Percentiles rank a stretch among this genome's conserved stretches.
Evolutionary conservation across 2,888 invertebrate genomes (phyloP).

Genomic region (Sinopyrophorus schimmeli): DNA sequence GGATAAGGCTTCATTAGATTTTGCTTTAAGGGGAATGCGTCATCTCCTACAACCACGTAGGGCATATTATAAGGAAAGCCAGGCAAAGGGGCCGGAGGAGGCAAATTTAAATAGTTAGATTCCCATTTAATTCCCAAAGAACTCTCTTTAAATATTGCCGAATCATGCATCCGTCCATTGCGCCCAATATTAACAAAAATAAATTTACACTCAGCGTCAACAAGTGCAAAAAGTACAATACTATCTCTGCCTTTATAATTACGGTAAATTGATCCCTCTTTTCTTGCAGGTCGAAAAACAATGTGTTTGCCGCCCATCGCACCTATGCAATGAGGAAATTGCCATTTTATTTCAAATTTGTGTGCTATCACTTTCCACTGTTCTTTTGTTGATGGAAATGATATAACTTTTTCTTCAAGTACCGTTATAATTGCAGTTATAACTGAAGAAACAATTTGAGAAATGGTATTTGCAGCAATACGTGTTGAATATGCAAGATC

Average conservation of each 20-base stretch:
- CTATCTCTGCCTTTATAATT: not conserved
- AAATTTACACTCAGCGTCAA: slow-evolving; percentile 5
- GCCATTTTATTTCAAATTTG: slow-evolving; percentile 29
- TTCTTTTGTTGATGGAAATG: slow-evolving; percentile 7
- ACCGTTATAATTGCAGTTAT: too few relatives aligned
- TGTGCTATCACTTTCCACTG: slow-evolving; percentile 13
- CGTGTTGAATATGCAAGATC: too few relatives aligned
- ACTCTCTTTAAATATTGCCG: slow-evolving; percentile 36
- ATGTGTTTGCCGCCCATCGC: slow-evolving; percentile 28
- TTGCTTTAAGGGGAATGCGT: slow-evolving; percentile 40
- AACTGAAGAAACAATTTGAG: too few relatives aligned
- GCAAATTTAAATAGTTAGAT: slow-evolving; percentile 33
- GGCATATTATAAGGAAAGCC: slow-evolving; percentile 16
- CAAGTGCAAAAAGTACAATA: slow-evolving; percentile 1
- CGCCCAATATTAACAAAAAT: not conserved
- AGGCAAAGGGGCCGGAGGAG: slow-evolving; percentile 27
- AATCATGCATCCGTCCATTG: slow-evolving; percentile 39
- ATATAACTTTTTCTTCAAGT: too few relatives aligned
- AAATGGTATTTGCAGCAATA: too few relatives aligned
- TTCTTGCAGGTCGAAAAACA: not conserved
- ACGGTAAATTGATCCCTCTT: not conserved
- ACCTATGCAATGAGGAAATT: slow-evolving; percentile 38
- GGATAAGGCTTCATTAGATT: slow-evolving; percentile 41
- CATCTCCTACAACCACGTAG: slow-evolving; percentile 35
- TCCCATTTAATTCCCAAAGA: slow-evolving; percentile 30